A percentile compares a stretch with the other conserved stretches of the same genome.
These are phyloP conservation scores for Papilio polyxenes DNA, from an alignment of 1,140 invertebrate genomes.

Conservation along the genomic window DNA sequence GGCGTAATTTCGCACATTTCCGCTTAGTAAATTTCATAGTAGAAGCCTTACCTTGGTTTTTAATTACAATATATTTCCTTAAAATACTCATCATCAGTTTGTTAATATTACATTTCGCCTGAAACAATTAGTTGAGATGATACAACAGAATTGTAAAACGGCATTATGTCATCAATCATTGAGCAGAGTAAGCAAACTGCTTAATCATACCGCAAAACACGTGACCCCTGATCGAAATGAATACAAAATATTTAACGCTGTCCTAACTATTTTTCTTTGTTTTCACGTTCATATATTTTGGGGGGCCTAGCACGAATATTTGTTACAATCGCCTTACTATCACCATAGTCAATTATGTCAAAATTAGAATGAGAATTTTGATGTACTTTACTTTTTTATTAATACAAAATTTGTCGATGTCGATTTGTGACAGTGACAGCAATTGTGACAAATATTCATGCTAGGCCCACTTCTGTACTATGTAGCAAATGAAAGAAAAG, in stretches of 20 bases:
- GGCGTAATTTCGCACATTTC: no score
- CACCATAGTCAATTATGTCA: no score
- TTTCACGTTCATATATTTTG: neutral
- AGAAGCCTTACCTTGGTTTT: neutral
- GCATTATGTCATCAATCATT: slow-evolving; percentile 25
- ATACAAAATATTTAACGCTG: neutral
- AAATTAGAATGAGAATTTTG: no score
- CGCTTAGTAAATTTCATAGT: neutral
- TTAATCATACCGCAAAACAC: neutral
- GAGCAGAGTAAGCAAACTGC: neutral
- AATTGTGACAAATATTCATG: no score
- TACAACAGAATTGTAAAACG: neutral
- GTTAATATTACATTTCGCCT: neutral
- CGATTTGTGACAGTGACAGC: no score
- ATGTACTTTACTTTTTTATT: no score
- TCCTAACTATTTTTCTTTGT: neutral
- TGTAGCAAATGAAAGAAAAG: no score
- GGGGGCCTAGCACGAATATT: no score
- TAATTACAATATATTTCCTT: neutral
- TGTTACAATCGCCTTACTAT: neutral
- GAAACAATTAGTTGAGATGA: slow-evolving; percentile 8
- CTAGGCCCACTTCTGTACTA: no score
- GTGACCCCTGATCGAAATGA: neutral
- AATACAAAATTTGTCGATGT: no score
- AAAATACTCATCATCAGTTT: neutral